These are phyloP conservation scores for Coleophora flavipennella DNA, from an alignment of 2,888 invertebrate genomes.

Conservation along the genomic window DNA sequence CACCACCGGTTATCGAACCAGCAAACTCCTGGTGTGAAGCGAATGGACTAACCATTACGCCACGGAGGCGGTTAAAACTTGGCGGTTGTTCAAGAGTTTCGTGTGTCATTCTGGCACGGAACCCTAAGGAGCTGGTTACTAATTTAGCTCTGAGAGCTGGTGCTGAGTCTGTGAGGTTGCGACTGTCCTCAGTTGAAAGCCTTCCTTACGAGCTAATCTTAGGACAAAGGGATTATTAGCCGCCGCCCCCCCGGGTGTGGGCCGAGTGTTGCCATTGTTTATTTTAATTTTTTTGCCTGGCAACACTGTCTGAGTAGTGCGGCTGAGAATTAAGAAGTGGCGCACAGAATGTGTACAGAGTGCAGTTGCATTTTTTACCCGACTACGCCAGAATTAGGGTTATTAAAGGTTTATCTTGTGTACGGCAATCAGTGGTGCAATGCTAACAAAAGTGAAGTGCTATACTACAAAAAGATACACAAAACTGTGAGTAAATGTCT, in stretches of 20 bases:
- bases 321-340: background rate
- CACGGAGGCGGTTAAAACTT: too few species aligned
- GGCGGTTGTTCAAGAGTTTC: too few species aligned
- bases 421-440: too few species aligned
- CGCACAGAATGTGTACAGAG: background rate
- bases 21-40: too few species aligned
- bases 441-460: too few species aligned
- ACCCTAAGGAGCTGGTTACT: constrained; percentile 4
- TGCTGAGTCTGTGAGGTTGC: constrained; percentile 22
- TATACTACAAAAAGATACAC: too few species aligned
- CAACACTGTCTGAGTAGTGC: constrained; percentile 12
- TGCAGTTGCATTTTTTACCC: background rate
- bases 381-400: too few species aligned
- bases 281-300: constrained; percentile 68
- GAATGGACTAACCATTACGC: too few species aligned
- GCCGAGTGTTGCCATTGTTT: constrained; percentile 62
- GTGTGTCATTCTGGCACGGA: too few species aligned
- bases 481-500: too few species aligned
- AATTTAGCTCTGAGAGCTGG: constrained; percentile 4
- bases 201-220: constrained; percentile 65
- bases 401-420: too few species aligned
- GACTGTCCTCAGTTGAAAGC: constrained; percentile 35
- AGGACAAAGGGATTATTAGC: constrained; percentile 67
- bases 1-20: too few species aligned
- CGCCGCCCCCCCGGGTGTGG: constrained; percentile 56